A percentile compares a stretch with the other conserved stretches of the same genome.
These are phyloP conservation scores for Cinclus mexicanus DNA, from an alignment of 2,113 vertebrate genomes.

Conservation along the genomic window DNA sequence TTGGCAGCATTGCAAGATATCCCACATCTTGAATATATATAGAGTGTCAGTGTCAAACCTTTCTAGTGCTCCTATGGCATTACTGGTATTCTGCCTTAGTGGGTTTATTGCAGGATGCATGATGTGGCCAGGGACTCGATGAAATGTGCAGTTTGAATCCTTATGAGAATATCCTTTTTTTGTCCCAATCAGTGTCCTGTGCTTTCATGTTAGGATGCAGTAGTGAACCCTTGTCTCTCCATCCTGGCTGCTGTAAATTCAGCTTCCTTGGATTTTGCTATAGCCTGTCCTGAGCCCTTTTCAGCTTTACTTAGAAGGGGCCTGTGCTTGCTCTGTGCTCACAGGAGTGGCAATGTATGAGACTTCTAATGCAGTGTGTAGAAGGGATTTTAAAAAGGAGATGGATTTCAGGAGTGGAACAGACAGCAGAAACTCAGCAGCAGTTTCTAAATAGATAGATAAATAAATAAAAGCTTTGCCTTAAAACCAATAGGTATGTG, in stretches of 20 bases:
- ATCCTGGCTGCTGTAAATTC: not conserved
- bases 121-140: not conserved
- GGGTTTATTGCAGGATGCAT: not conserved
- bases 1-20: not conserved
- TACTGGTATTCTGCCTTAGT: not conserved
- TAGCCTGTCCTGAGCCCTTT: not conserved
- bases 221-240: not conserved
- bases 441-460: not conserved
- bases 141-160: not conserved
- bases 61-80: not conserved
- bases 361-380: not conserved
- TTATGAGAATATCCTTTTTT: not conserved
- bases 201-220: not conserved
- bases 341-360: not conserved
- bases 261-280: not conserved
- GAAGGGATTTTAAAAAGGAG: not conserved
- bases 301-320: not conserved
- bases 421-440: not conserved
- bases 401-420: not conserved
- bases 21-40: not conserved
- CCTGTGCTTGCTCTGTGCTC: not conserved
- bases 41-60: not conserved
- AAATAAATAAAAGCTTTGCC: not conserved
- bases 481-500: not conserved
- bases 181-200: not conserved